Evolutionary conservation across 2,797 vertebrate genomes (phyloP).

Genomic region (Manis javanica): DNA sequence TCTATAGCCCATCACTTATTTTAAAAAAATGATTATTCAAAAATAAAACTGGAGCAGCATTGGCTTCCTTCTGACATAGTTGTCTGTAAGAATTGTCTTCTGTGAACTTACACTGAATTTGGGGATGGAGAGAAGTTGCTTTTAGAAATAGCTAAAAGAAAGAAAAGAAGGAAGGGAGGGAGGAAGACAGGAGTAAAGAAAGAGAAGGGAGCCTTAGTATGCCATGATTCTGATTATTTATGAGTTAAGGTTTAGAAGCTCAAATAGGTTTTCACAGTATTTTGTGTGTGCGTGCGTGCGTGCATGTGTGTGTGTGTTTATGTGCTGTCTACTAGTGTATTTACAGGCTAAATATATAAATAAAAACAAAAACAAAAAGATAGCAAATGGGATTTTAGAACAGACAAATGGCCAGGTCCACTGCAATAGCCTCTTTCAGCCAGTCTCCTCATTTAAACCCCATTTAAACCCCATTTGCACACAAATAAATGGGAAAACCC

Average conservation of each 20-base stretch:
- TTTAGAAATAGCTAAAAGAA: constrained; percentile 37
- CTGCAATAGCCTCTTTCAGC: background rate
- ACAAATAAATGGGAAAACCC: too few relatives aligned
- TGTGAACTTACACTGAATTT: constrained; percentile 47
- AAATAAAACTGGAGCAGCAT: constrained; percentile 47
- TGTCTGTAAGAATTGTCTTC: constrained; percentile 22
- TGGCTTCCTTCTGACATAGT: constrained; percentile 51
- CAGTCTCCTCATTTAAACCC: too few relatives aligned
- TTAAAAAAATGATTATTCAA: constrained; percentile 67
- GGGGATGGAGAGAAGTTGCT: background rate
- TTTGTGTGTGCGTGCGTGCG: too few relatives aligned
- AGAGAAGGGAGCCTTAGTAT: too few relatives aligned
- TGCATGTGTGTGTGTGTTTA: too few relatives aligned
- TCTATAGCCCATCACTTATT: constrained; percentile 51
- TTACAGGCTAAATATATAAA: background rate
- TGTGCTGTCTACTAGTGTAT: background rate
- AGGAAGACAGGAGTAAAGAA: background rate
- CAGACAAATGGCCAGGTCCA: background rate
- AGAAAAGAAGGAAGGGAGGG: background rate
- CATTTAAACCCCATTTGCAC: too few relatives aligned
- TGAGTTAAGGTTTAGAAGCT: background rate
- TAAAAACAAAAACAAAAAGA: background rate
- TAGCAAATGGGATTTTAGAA: background rate
- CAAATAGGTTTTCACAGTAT: background rate
- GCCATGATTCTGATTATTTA: background rate